These are phyloP conservation scores for Trachymyrmex septentrionalis DNA, from an alignment of 1,140 invertebrate genomes.

Conservation along the genomic window DNA sequence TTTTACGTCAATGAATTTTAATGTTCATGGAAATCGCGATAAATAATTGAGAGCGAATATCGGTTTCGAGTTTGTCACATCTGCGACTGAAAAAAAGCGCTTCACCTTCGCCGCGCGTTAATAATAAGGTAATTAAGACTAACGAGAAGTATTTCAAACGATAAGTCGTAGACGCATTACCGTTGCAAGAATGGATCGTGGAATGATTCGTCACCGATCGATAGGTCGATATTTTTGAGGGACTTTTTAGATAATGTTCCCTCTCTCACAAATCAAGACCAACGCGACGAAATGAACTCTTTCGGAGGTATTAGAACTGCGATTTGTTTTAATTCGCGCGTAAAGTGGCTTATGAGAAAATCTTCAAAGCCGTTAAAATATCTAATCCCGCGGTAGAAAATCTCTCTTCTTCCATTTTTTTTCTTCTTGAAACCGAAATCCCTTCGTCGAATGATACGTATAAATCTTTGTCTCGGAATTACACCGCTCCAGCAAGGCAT, in stretches of 20 bases:
- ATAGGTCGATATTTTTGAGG: slow-evolving; percentile 36
- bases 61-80: slow-evolving; percentile 23
- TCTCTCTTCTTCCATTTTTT: slow-evolving; percentile 12
- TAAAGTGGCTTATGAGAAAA: slow-evolving; percentile 62
- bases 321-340: slow-evolving; percentile 51
- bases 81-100: not conserved
- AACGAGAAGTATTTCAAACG: slow-evolving; percentile 42
- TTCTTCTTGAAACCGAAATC: slow-evolving; percentile 33
- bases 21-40: not conserved
- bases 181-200: slow-evolving; percentile 8
- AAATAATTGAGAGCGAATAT: slow-evolving; percentile 19
- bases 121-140: slow-evolving; percentile 39
- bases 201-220: slow-evolving; percentile 32
- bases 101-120: not conserved
- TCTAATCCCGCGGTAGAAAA: slow-evolving; percentile 26
- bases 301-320: slow-evolving; percentile 32
- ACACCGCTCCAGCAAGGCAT: slow-evolving; percentile 1
- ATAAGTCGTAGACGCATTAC: slow-evolving; percentile 25
- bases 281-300: slow-evolving; percentile 51
- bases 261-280: slow-evolving; percentile 7
- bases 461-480: slow-evolving; percentile 51
- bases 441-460: slow-evolving; percentile 32
- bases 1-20: not conserved
- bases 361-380: slow-evolving; percentile 44
- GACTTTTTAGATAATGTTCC: slow-evolving; percentile 17